phyloP scores from a whole-genome alignment of 1,140 invertebrate genomes.

The Leptinotarsa texana region DNA sequence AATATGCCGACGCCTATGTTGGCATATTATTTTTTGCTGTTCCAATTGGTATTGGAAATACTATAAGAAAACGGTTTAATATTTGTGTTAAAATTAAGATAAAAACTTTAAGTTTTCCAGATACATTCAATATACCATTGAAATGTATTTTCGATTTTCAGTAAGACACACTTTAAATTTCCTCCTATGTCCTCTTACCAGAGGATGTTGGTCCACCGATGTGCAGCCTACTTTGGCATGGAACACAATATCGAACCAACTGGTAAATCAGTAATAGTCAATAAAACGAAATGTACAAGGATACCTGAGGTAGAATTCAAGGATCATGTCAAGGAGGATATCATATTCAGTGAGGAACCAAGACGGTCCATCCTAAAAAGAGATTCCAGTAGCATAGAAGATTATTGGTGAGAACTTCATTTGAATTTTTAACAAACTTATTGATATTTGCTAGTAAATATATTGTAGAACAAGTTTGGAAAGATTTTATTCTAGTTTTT shows the following conservation, averaged over 20 bases:
- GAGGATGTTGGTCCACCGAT: constrained; percentile 91
- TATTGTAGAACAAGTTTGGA: no score
- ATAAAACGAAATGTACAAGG: constrained; percentile 74
- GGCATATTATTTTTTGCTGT: no score
- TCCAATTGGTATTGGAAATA: no score
- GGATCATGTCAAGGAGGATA: constrained; percentile 64
- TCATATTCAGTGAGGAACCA: constrained; percentile 67
- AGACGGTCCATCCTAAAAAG: constrained; percentile 81
- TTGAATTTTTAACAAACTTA: no score
- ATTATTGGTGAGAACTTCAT: constrained; percentile 53
- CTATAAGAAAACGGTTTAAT: constrained; percentile 37
- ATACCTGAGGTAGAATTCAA: constrained; percentile 69
- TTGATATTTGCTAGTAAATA: no score
- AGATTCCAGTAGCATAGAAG: constrained; percentile 78
- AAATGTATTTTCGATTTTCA: constrained; percentile 43
- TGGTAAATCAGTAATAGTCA: constrained; percentile 84
- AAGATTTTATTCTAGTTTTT: neutral
- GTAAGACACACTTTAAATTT: constrained; percentile 78
- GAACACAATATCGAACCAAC: constrained; percentile 91
- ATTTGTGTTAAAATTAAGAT: no score
- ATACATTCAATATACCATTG: neutral
- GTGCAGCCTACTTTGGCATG: constrained; percentile 90
- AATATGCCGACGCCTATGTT: no score
- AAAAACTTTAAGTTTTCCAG: no score
- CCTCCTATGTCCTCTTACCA: constrained; percentile 92